Evolutionary conservation across 2,888 invertebrate genomes (phyloP), one percentile per base, ranked within the genome.

Genomic region (Bellardia pandia): DNA sequence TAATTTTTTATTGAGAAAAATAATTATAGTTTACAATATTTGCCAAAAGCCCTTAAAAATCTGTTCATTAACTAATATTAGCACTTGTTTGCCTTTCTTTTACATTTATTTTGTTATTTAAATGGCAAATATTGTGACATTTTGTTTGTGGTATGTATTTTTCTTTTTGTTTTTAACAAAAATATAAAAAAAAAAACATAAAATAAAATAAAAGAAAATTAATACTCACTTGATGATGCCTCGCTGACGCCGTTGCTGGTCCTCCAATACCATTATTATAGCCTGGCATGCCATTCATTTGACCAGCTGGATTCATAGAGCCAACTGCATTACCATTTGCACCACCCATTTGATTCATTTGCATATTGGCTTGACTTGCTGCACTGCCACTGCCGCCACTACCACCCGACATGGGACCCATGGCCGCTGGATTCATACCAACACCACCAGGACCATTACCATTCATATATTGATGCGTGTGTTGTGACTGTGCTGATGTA

Each of bases 141-240:
- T 75, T 62, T 33, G 51, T 66, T 16, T 23, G 23, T 23, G 23
- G 23, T 23, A 23, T 23, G 23, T 16, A 13, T 48, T 60, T n/a
- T 60, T 3, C 9, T 23, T 71, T 23, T 23, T 23, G 23, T 23
- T 71, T 69, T 53, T 42, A 62, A 16, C 9, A 79, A 60, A 42
- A 9, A 66, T 14, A 37, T 40, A 82, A 51, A 30, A 40, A 30
- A 40, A 9, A 42, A 2, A 6, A 42, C 13, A 48, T 11, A 75
- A 81, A 56, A 58, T 74, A 74, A 11, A 64, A 81, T 69, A 53
- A 72, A 45, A 64, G 51, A 56, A 69, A 69, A 86, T 74, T 77
- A 86, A 66, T 89, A 92, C 93, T 93, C 89, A 93, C 93, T 91
- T 93, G 93, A 92, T 93, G 93, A 92, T 93, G 93, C 89, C 93